Conservation (phyloP, 2,797 vertebrate species). For the Argentina silus region DNA sequence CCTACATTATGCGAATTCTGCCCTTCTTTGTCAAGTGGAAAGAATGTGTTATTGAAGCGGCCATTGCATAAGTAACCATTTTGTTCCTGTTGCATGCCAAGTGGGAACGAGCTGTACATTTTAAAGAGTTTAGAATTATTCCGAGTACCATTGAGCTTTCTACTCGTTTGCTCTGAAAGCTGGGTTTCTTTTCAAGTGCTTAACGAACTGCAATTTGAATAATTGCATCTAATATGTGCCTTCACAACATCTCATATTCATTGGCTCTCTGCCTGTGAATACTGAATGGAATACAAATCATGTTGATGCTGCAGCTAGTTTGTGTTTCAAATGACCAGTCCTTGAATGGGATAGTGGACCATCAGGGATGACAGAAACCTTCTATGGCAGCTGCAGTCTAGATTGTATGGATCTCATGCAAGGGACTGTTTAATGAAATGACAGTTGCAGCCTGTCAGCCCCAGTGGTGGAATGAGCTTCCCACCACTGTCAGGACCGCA, state of each 20-base stretch:
- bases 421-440: too few relatives aligned
- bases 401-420: too few relatives aligned
- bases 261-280: conserved; percentile 22
- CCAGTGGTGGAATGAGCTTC: too few relatives aligned
- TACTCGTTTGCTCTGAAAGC: conserved; percentile 41
- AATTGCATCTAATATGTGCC: conserved; percentile 36
- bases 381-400: too few relatives aligned
- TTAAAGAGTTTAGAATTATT: conserved; percentile 58
- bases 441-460: too few relatives aligned
- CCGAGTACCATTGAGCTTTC: conserved; percentile 44
- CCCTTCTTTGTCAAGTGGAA: conserved; percentile 51
- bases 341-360: too few relatives aligned
- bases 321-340: not conserved
- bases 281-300: conserved; percentile 2
- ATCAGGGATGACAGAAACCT: too few relatives aligned
- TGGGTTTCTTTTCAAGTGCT: conserved; percentile 38
- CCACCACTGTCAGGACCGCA: too few relatives aligned
- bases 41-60: conserved; percentile 61
- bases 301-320: not conserved
- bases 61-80: conserved; percentile 60
- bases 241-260: conserved; percentile 18
- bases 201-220: conserved; percentile 45
- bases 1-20: conserved; percentile 40
- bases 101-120: conserved; percentile 61
- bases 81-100: conserved; percentile 45